These are phyloP conservation scores for Elymnias hypermnestra DNA, from an alignment of 1,140 invertebrate genomes.

Conservation along the genomic window DNA sequence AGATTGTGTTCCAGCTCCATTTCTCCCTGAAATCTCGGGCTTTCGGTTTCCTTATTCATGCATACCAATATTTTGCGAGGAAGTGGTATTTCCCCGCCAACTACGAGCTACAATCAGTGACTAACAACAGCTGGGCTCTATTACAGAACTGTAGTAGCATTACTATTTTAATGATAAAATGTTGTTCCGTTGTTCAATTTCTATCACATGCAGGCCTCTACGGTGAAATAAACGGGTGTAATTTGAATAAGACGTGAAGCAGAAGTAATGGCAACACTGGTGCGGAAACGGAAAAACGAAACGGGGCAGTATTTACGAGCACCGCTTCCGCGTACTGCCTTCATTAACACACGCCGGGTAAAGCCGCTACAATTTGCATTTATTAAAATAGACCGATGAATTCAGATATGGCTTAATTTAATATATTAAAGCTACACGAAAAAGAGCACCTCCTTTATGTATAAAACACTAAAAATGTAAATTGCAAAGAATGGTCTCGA, in stretches of 20 bases:
- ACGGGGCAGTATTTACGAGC: slow-evolving; percentile 24
- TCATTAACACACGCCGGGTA: slow-evolving; percentile 24
- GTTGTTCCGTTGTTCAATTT: neutral
- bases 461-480: too few relatives aligned
- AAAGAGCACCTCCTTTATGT: too few relatives aligned
- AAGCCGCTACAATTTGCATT: slow-evolving; percentile 21
- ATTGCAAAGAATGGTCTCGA: too few relatives aligned
- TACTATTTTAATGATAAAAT: neutral
- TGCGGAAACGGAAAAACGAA: slow-evolving; percentile 62
- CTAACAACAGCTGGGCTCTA: too few relatives aligned
- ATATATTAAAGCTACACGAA: too few relatives aligned
- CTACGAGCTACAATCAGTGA: too few relatives aligned
- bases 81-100: too few relatives aligned
- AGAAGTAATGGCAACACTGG: slow-evolving; percentile 61
- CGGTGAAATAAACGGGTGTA: slow-evolving; percentile 31
- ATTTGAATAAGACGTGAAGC: slow-evolving; percentile 66
- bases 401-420: slow-evolving; percentile 9
- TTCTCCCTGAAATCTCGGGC: too few relatives aligned
- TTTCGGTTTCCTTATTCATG: too few relatives aligned
- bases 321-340: slow-evolving; percentile 24
- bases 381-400: slow-evolving; percentile 8
- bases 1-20: too few relatives aligned
- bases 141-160: too few relatives aligned
- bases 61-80: too few relatives aligned
- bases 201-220: slow-evolving; percentile 1